Conservation (phyloP, 2,797 vertebrate species). For the Danio jaintianensis region DNA sequence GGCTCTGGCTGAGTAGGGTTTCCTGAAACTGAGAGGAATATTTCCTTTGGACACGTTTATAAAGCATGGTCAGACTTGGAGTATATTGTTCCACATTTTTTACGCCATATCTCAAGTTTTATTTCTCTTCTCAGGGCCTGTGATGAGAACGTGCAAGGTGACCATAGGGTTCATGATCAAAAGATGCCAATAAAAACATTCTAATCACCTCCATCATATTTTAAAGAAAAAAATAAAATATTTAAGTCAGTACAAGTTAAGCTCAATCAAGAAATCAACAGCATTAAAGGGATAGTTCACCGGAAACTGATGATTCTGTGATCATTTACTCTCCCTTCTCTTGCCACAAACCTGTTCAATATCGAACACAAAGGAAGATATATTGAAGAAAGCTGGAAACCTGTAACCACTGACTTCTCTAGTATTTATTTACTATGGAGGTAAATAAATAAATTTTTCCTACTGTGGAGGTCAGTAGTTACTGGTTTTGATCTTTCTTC, state of each 20-base stretch:
- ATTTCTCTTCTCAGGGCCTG: conserved; percentile 50
- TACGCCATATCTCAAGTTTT: conserved; percentile 51
- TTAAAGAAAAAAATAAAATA: conserved; percentile 35
- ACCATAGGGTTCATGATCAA: conserved; percentile 50
- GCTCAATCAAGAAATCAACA: not conserved
- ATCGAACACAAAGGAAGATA: no score
- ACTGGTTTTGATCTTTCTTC: no score
- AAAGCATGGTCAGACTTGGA: conserved; percentile 57
- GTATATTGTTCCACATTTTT: conserved; percentile 60
- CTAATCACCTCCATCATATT: conserved; percentile 63
- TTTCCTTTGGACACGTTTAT: conserved; percentile 59
- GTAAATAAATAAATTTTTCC: no score
- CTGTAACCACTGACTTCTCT: no score
- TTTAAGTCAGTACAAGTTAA: not conserved
- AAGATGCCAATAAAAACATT: conserved; percentile 61
- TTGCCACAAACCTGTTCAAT: no score
- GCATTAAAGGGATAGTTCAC: not conserved
- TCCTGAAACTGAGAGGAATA: conserved; percentile 62
- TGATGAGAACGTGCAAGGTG: conserved; percentile 43
- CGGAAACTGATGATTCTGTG: no score
- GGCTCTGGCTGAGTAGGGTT: conserved; percentile 55
- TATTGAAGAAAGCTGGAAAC: no score
- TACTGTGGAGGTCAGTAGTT: no score
- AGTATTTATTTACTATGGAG: no score
- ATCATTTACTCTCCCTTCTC: no score